These are phyloP conservation scores for Serilophus lunatus DNA, from an alignment of 2,113 vertebrate genomes.

Conservation along the genomic window DNA sequence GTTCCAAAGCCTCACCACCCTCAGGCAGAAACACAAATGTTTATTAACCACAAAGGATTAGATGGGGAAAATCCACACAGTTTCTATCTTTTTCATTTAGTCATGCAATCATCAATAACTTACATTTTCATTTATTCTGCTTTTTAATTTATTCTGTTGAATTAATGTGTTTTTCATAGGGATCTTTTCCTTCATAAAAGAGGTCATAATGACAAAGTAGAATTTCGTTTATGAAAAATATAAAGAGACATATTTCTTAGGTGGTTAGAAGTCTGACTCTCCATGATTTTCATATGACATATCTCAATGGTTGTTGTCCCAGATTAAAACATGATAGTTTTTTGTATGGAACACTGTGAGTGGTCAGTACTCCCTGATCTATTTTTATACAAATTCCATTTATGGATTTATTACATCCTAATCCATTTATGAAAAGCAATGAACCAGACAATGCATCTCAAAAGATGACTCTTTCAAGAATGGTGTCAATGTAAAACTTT, in stretches of 20 bases:
- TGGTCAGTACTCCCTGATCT: not conserved
- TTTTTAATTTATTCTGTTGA: not conserved
- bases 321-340: not conserved
- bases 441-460: not conserved
- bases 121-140: not conserved
- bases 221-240: not conserved
- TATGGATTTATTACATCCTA: not conserved
- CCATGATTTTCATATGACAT: not conserved
- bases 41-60: not conserved
- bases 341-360: not conserved
- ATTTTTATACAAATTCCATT: not conserved
- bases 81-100: not conserved
- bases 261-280: not conserved
- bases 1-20: not conserved
- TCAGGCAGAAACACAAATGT: not conserved
- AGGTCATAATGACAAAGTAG: not conserved
- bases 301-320: not conserved
- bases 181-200: not conserved
- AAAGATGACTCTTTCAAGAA: not conserved
- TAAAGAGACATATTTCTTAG: not conserved
- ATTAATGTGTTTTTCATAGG: not conserved
- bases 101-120: not conserved
- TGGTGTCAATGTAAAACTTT: not conserved
- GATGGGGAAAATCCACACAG: fast-evolving
- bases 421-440: not conserved